Evolutionary conservation across 2,888 invertebrate species (phyloP), one percentile per base, ranked within the genome.

Genomic region (Notocelia uddmanniana): DNA sequence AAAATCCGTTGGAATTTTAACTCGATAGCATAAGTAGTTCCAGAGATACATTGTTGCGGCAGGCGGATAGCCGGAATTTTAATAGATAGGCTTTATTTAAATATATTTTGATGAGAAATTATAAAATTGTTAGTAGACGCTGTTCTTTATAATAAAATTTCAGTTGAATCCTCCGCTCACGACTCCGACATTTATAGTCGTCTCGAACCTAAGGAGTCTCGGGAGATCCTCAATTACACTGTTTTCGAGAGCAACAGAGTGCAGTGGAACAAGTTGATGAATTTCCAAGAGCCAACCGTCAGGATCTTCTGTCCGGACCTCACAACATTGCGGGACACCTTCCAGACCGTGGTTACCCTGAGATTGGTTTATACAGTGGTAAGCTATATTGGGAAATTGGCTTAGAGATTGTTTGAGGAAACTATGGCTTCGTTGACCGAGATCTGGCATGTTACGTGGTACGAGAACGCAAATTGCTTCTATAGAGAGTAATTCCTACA

Each of bases 311-410:
- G 94, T 71, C 90, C 94, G 0, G 92, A 95, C 75, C 86, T 95
- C 21, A 74, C 73, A 0, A 88, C 92, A 15, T 79, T 95, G 70
- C 88, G 95, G 68, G 92, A 95, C 76, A 95, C 95, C n/a, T 95
- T 95, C 77, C 86, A 94, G 57, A 91, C 92, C 15, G 81, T 82
- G 5, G 87, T 95, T 10, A 94, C 94, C 3, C 77, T 95, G 13
- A 88, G 90, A 79, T 81, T 95, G 15, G 78, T 95, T 34, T 95
- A 94, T 80, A 83, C 94, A 73, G 81, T 94, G 87, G 95, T 95
- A 85, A 81, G 78, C 19, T n/a, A 64, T 10, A 18, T 21, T 15
- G 41, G 8, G 13, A 13, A 41, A 41, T 41, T 13, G 13, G 41
- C 13, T 15, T 13, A 41, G 41, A 41, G 15, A 26, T 26, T 26